phyloP scores from a whole-genome alignment of 2,113 vertebrate genomes.

The Felis chaus region DNA sequence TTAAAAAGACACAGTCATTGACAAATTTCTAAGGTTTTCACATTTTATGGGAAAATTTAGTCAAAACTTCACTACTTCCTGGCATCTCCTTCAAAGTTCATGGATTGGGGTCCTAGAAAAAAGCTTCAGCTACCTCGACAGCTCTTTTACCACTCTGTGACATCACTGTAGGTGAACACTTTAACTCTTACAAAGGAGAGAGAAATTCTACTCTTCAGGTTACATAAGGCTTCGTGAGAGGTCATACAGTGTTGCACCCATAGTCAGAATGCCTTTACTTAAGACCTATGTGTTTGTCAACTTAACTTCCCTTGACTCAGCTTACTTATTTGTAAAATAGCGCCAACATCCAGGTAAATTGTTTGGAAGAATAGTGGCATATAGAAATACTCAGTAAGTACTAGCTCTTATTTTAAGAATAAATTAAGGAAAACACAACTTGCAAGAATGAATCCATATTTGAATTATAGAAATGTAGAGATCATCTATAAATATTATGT shows the following conservation, averaged over 20 bases:
- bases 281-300: background rate
- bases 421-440: background rate
- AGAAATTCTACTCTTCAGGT: background rate
- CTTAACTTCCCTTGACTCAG: background rate
- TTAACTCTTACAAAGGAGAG: background rate
- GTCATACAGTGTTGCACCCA: background rate
- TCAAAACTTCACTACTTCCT: background rate
- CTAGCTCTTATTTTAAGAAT: slow-evolving; percentile 25
- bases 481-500: background rate
- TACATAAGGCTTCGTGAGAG: background rate
- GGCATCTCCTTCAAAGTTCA: background rate
- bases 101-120: background rate
- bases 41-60: background rate
- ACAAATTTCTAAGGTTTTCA: background rate
- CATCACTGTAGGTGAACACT: background rate
- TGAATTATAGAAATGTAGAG: background rate
- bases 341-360: background rate
- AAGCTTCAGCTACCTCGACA: background rate
- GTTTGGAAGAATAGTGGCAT: background rate
- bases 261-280: background rate
- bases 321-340: background rate
- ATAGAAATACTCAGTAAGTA: background rate
- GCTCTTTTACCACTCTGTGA: background rate
- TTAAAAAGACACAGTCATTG: background rate
- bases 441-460: background rate